phyloP scores from a whole-genome alignment of 1,140 invertebrate genomes.

The Zaprionus lachaisei region DNA sequence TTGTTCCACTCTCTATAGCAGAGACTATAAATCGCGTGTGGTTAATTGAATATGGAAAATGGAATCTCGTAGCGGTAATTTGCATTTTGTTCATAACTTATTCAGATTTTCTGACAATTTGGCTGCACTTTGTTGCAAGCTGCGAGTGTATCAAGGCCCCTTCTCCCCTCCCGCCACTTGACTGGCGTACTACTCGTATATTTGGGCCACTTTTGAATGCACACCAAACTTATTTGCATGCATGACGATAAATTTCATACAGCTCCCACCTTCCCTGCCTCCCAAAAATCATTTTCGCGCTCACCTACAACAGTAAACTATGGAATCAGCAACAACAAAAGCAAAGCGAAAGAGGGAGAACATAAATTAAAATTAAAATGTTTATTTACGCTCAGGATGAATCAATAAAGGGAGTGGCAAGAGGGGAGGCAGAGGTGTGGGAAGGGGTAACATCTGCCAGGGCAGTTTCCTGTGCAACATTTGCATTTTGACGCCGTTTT shows the following conservation, averaged over 20 bases:
- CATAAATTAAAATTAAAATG: conserved; percentile 80
- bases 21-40: conserved; percentile 10
- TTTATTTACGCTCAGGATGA: conserved; percentile 69
- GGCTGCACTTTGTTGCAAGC: conserved; percentile 9
- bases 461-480: conserved; percentile 71
- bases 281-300: conserved; percentile 66
- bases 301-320: conserved; percentile 45
- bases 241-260: conserved; percentile 68
- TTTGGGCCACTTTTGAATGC: conserved; percentile 24
- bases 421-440: neutral
- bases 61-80: neutral
- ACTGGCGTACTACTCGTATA: neutral
- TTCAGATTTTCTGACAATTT: conserved; percentile 10
- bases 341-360: conserved; percentile 24
- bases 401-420: conserved; percentile 18
- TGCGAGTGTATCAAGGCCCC: conserved; percentile 4
- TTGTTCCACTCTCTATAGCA: neutral
- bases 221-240: conserved; percentile 36
- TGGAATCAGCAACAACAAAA: conserved; percentile 17
- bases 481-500: conserved; percentile 81
- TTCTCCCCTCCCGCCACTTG: neutral
- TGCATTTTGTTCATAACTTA: conserved; percentile 7
- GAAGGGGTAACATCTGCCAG: conserved; percentile 30
- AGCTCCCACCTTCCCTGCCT: conserved; percentile 16
- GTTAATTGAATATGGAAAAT: conserved; percentile 21